Percentiles rank a stretch among this genome's conserved stretches.
Conservation (phyloP, 2,113 vertebrate genomes). For the Oncorhynchus tshawytscha region DNA sequence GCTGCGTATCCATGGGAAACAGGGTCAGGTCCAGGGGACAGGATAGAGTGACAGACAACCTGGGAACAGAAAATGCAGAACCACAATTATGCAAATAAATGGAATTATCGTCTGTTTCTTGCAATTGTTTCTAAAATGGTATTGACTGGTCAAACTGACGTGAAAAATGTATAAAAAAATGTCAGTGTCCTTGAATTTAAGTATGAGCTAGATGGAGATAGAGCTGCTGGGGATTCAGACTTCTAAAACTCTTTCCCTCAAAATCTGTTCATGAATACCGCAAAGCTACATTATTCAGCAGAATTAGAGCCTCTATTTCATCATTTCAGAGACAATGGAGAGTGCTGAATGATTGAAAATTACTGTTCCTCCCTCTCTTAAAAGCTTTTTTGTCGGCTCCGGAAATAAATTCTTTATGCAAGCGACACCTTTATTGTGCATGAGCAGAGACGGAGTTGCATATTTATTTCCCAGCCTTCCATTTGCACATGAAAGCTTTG, state of each 20-base stretch:
- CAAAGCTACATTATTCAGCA: background rate
- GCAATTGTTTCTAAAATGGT: too few species aligned
- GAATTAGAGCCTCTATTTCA: background rate
- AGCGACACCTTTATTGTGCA: background rate
- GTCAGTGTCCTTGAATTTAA: too few species aligned
- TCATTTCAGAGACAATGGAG: background rate
- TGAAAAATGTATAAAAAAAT: too few species aligned
- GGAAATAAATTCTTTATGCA: background rate
- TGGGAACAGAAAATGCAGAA: conserved; percentile 47
- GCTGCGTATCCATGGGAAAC: conserved; percentile 98
- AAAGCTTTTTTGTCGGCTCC: background rate
- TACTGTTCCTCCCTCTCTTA: background rate
- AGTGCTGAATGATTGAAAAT: background rate
- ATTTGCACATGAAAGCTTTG: conserved; percentile 28
- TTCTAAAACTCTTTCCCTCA: too few species aligned
- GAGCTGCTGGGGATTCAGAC: too few species aligned
- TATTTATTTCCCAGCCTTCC: conserved; percentile 28
- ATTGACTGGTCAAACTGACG: too few species aligned
- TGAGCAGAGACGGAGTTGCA: background rate
- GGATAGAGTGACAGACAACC: conserved; percentile 93
- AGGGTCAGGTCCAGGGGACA: conserved; percentile 95
- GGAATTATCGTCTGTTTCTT: too few species aligned
- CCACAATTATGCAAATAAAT: too few species aligned
- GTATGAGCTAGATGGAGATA: too few species aligned
- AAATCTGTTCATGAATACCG: background rate